Base-by-base conservation (phyloP, 2,888 invertebrate species). In the Proisotoma minuta region DNA sequence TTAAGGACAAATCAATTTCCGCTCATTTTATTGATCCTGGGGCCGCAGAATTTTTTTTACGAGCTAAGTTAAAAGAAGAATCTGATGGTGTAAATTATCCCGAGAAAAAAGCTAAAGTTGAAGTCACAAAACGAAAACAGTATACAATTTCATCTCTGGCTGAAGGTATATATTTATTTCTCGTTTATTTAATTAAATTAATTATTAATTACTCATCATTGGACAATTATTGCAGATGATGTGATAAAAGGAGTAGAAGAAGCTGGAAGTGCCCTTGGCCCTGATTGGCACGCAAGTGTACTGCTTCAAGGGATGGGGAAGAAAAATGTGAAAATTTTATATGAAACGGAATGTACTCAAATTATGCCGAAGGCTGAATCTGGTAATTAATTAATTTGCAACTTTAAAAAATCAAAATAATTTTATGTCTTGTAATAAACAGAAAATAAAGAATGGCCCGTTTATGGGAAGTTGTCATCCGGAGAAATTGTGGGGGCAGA, bases 21-120 rank as follows among this genome's bases (percentile, higher is more conserved):
- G 88, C 94, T 15, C 91, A 94, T 15, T 99, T 97, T 79, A 85
- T 99, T 54, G 98, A 99, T 80, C 87, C 93, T 8, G 97, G 94
- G 18, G 97, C 97, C 15, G 93, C 96, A 4, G 86, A 92, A 78
- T 99, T 98, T 78, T 91, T 97, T 74, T 85, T 89, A 2, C 69
- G 75, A n/a, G 68, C 71, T 4, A 63, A 63, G 48, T 23, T 68
- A 8, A 52, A 49, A 18, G 34, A 1, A 28, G 27, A 1, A 8
- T 52, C 39, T 12, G 20, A 5, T 54, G 56, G 12, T n/a, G n/a
- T 8, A 12, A 18, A 18, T 47, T 12, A 20, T 4, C 22, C 28
- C 4, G 43, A 43, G 18, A 43, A 43, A 4, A 43, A 20, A 15
- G 8, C 34, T 8, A 27, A 23, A 23, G 22, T 22, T 47, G 59